Conservation (phyloP, 2,797 vertebrate species). For the Xenops minutus region DNA sequence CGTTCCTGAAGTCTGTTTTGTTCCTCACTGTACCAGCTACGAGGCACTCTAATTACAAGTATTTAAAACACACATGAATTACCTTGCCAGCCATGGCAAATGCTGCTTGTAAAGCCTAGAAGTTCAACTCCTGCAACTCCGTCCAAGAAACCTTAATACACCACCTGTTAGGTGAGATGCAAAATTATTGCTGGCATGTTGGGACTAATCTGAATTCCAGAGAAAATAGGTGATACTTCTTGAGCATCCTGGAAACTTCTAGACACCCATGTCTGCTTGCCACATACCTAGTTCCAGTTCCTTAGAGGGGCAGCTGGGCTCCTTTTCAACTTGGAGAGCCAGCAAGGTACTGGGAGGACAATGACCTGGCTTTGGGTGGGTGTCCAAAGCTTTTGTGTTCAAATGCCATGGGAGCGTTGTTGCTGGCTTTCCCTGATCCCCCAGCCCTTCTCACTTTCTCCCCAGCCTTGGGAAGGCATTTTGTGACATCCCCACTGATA, state of each 20-base stretch:
- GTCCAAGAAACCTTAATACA: neutral
- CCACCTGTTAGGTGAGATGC: neutral
- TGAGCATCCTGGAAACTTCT: neutral
- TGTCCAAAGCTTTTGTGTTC: neutral
- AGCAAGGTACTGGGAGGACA: neutral
- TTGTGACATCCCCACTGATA: neutral
- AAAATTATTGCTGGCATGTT: neutral
- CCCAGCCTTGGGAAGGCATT: neutral
- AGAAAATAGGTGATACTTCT: neutral
- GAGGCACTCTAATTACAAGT: neutral
- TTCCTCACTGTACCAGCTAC: neutral
- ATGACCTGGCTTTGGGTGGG: neutral
- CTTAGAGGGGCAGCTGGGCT: neutral
- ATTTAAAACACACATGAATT: slow-evolving; percentile 32
- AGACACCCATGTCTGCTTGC: neutral
- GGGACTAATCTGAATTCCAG: neutral
- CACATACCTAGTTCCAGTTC: neutral
- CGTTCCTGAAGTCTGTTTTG: neutral
- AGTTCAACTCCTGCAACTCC: neutral
- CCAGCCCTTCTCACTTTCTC: neutral
- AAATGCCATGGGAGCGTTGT: neutral
- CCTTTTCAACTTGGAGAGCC: neutral
- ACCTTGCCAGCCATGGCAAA: neutral
- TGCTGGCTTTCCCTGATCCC: neutral
- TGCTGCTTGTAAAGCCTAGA: neutral